Conservation (phyloP, 2,888 invertebrate genomes). For the Actias luna region DNA sequence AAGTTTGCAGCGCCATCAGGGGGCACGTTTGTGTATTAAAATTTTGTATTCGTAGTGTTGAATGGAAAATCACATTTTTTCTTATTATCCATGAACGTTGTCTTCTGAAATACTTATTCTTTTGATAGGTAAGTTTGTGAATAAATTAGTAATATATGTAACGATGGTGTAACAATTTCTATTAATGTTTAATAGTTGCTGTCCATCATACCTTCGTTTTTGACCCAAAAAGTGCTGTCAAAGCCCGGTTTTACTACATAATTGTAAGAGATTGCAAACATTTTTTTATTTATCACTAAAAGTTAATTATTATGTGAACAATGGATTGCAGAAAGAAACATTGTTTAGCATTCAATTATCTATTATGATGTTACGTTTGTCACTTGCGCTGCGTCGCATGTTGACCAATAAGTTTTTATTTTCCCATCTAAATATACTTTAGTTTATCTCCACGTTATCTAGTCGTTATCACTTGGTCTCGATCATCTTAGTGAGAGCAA, state of each 20-base stretch:
- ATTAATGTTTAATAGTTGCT: constrained; percentile 46
- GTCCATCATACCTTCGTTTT: constrained; percentile 57
- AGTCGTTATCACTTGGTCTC: constrained; percentile 61
- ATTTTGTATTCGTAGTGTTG: constrained; percentile 82
- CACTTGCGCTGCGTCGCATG: constrained; percentile 32
- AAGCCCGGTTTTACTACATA: constrained; percentile 71
- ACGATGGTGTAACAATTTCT: constrained; percentile 25
- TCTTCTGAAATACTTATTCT: constrained; percentile 70
- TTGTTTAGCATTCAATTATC: constrained; percentile 17
- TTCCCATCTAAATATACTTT: constrained; percentile 39
- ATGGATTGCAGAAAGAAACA: constrained; percentile 24
- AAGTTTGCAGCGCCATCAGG: constrained; percentile 49
- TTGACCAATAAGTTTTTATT: constrained; percentile 25
- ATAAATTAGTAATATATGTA: constrained; percentile 29
- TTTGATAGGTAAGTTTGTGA: constrained; percentile 68
- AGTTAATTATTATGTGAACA: constrained; percentile 24
- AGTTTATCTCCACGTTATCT: constrained; percentile 73
- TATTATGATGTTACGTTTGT: constrained; percentile 22
- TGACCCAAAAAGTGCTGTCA: constrained; percentile 77
- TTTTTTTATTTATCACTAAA: constrained; percentile 32
- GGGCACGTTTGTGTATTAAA: constrained; percentile 65
- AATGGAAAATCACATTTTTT: constrained; percentile 79
- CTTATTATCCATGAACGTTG: constrained; percentile 76
- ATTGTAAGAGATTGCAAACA: constrained; percentile 54
- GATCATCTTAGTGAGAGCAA: constrained; percentile 54